Evolutionary conservation across 2,888 invertebrate genomes (phyloP), one percentile per base, ranked within the genome.

Genomic region (Nyleta sp.): DNA sequence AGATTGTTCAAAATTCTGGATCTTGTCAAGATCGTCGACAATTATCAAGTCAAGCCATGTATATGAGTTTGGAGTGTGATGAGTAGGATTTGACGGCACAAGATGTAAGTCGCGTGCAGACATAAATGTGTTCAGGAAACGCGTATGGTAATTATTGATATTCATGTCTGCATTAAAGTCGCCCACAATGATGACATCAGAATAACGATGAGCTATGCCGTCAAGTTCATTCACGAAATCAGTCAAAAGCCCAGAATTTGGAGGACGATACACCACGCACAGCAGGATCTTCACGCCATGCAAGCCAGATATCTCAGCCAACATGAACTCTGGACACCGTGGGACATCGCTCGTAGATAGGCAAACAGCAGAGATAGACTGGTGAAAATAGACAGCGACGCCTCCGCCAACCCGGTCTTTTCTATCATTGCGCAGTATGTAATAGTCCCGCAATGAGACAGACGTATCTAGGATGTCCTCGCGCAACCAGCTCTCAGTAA

Each of bases 31-130:
- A 28, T 48, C 28, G 28, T 48, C 48, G 4, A 28, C 15, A n/a
- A 48, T 48, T 6, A 48, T 10, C 7, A 48, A 20, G 10, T 35
- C 33, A 2, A 53, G 35, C 35, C 33, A 53, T 7, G 53, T 53
- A 20, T 18, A 17, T 2, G 33, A 53, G 11, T 28, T 53, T 2
- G 11, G 1, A 3, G 33, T 52, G 17, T 52, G 52, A 33, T 52
- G 52, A 8, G 52, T 48, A n/a, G 48, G 24, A 6, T 48, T 24
- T 13, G 24, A 48, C 1, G 24, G 22, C 2, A 48, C 48, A 5
- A 33, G 22, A 6, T 5, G 2, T 2, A 52, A 33, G 15, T 11
- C 13, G 2, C 24, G 33, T 4, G 1, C 1, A 33, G 1, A 6
- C 2, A 52, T 31, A 17, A 33, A 31, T 2, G n/a, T 13, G 2